Percentiles rank a stretch among this genome's conserved stretches.
phyloP scores from a whole-genome alignment of 2,113 vertebrate genomes.

The Trogon melanurus region DNA sequence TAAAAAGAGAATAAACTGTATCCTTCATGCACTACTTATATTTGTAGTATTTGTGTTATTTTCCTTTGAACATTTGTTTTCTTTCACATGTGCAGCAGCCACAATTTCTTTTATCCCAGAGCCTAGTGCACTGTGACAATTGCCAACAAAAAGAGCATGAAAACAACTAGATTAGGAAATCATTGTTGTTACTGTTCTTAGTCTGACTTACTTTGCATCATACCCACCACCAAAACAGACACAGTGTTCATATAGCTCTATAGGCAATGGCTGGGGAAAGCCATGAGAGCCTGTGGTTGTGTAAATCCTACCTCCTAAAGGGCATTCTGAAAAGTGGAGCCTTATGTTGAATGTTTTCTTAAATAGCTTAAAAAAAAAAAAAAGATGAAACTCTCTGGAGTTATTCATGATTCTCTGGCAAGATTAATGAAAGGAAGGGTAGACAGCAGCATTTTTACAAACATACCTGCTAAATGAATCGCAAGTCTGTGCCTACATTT shows the following conservation, averaged over 20 bases:
- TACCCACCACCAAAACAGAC: background rate
- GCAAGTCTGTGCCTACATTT: background rate
- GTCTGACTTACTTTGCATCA: background rate
- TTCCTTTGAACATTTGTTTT: background rate
- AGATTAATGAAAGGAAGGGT: background rate
- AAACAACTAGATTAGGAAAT: background rate
- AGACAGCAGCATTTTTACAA: background rate
- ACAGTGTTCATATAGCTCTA: background rate
- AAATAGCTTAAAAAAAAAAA: background rate
- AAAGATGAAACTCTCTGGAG: background rate
- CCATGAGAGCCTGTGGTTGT: background rate
- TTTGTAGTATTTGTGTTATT: background rate
- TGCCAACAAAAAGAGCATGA: background rate
- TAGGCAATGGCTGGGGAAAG: background rate
- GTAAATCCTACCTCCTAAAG: background rate
- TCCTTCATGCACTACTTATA: background rate
- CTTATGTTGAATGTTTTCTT: background rate
- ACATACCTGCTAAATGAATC: background rate
- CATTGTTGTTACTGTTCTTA: background rate
- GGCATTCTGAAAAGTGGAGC: background rate
- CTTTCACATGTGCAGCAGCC: fast-evolving
- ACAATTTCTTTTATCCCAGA: background rate
- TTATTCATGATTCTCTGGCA: background rate
- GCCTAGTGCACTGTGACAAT: background rate
- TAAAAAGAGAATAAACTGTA: background rate